Evolutionary conservation across 1,140 invertebrate species (phyloP).

Genomic region (Lineus longissimus): DNA sequence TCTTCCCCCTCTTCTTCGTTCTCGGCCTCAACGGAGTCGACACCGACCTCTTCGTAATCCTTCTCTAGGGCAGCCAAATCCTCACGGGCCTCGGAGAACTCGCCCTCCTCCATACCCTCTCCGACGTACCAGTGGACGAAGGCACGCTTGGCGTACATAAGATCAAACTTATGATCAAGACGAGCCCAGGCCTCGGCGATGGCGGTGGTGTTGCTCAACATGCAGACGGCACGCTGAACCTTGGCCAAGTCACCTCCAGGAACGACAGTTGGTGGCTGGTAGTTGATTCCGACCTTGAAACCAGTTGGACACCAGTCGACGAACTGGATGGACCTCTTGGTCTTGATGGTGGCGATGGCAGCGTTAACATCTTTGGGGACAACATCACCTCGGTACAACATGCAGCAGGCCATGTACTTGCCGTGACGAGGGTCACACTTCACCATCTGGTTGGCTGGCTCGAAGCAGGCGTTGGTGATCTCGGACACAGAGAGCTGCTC

Average conservation of each 20-base stretch:
- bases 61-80: constrained; percentile 67
- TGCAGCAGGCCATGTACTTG: constrained; percentile 77
- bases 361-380: constrained; percentile 78
- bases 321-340: constrained; percentile 67
- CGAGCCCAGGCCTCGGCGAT: constrained; percentile 61
- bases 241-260: constrained; percentile 66
- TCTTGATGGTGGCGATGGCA: constrained; percentile 76
- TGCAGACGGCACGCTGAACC: constrained; percentile 58
- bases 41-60: constrained; percentile 67
- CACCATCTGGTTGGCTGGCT: constrained; percentile 84
- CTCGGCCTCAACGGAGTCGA: constrained; percentile 56
- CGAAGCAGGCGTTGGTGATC: constrained; percentile 83
- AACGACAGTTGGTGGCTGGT: constrained; percentile 56
- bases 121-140: constrained; percentile 68
- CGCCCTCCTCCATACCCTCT: constrained; percentile 75
- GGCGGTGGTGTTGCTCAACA: constrained; percentile 74
- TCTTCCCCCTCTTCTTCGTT: constrained; percentile 59
- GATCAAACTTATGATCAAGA: constrained; percentile 65
- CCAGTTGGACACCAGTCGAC: constrained; percentile 90
- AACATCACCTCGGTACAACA: constrained; percentile 40
- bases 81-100: constrained; percentile 71
- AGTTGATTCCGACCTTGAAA: constrained; percentile 46
- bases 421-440: constrained; percentile 82
- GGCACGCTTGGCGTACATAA: constrained; percentile 58
- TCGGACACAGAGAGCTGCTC: constrained; percentile 61